Conservation (phyloP, 2,797 vertebrate genomes). For the Coluber constrictor region DNA sequence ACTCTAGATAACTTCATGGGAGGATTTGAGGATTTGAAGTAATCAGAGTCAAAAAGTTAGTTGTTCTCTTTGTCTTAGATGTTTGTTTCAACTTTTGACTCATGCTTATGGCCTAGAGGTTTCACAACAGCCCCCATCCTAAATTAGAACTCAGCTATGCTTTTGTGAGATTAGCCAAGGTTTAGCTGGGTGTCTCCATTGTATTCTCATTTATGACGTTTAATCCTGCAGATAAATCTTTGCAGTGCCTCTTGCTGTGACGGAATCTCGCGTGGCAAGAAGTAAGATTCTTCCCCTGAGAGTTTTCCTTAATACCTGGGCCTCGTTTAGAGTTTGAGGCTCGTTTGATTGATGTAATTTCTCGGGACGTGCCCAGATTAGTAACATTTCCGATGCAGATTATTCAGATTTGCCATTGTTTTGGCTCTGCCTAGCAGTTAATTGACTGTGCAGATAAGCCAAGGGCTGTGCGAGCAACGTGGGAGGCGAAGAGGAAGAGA, state of each 20-base stretch:
- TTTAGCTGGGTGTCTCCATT: not conserved
- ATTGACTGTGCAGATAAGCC: not conserved
- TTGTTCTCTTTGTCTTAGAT: not conserved
- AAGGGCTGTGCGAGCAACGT: not conserved
- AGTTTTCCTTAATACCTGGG: not conserved
- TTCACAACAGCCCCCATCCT: not conserved
- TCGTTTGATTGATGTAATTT: too few species aligned
- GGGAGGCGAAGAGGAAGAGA: not conserved
- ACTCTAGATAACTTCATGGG: not conserved
- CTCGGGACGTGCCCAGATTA: not conserved
- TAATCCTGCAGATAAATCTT: not conserved
- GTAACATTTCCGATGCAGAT: not conserved
- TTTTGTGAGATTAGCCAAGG: not conserved
- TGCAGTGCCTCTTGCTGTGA: not conserved
- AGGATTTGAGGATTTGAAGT: not conserved
- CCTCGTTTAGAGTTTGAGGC: not conserved
- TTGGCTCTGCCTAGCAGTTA: not conserved
- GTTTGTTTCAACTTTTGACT: not conserved
- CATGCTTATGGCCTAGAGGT: not conserved
- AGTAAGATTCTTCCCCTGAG: not conserved
- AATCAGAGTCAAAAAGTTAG: not conserved
- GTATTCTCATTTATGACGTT: not conserved
- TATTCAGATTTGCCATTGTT: not conserved
- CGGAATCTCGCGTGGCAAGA: not conserved
- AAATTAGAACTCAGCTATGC: not conserved